Evolutionary conservation across 2,888 invertebrate genomes (phyloP), one percentile per base, ranked within the genome.

Genomic region (Eilema griseolum): DNA sequence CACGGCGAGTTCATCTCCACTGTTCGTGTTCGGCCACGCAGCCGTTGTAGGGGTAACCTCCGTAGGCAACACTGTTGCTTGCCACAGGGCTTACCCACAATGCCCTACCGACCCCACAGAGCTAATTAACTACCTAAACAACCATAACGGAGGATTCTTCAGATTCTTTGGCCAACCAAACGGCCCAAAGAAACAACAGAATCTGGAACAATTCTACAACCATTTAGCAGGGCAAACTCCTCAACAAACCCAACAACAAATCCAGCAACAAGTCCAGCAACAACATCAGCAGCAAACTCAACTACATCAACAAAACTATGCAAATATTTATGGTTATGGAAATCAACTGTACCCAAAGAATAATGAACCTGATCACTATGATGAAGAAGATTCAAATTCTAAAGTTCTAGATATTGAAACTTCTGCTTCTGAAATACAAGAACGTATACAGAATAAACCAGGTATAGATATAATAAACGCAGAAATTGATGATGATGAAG

Each of bases 91-190:
- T 14, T 98, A 98, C 85, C 96, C 97, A 0, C 95, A 95, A 67
- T 98, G 98, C 84, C 98, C 98, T 0, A 96, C 96, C 64, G 97
- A 97, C 86, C 96, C 97, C 41, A 97, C 97, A 78, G 96, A 96
- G 79, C 95, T 98, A 14, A 96, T 98, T 56, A 95, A 97, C 87
- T 98, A 98, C 88, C 93, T 98, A 66, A 98, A 98, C 92, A 98
- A 98, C 89, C 97, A 98, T 86, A 98, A 98, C 70, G 98, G 98
- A 59, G 98, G 98, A 1, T 98, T 98, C 90, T 98, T 98, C 87
- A 95, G 97, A 74, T 97, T 97, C 87, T 98, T 98, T 86, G 97
- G 96, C 75, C 95, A 95, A 60, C 95, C 95, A 67, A 61, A 70
- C 0, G 62, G 61, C 65, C 93, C 82, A 76, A 67, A 81, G 11